Evolutionary conservation across 2,113 vertebrate genomes (phyloP).

Genomic region (Phylloscopus whistleri): DNA sequence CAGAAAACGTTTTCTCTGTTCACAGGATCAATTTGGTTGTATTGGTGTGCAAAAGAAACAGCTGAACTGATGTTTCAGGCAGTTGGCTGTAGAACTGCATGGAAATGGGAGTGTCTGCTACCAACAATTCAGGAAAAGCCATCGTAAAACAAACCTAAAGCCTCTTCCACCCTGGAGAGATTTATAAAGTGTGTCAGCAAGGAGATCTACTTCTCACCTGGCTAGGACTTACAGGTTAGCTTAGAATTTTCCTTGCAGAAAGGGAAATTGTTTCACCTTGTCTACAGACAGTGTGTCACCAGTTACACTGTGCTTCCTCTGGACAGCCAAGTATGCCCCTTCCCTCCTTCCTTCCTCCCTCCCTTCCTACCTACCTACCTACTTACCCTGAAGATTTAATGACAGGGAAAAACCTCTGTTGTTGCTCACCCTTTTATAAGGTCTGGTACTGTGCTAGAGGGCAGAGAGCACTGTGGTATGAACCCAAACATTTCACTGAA

Average conservation of each 20-base stretch:
- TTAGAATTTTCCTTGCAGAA: background rate
- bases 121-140: background rate
- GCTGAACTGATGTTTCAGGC: background rate
- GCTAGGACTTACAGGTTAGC: background rate
- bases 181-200: background rate
- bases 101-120: background rate
- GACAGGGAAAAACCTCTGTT: background rate
- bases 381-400: background rate
- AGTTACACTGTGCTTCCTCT: background rate
- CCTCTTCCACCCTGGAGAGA: background rate
- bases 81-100: background rate
- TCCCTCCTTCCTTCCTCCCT: too few relatives aligned
- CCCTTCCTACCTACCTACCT: too few relatives aligned
- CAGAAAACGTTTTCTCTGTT: background rate
- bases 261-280: background rate
- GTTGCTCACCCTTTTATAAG: background rate
- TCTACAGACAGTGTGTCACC: background rate
- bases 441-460: background rate
- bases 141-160: background rate
- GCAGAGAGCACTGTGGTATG: background rate
- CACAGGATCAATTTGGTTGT: background rate
- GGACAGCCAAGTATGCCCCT: background rate
- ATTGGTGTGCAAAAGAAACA: background rate
- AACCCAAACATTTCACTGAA: background rate
- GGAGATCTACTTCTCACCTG: background rate